A percentile compares a stretch with the other conserved stretches of the same genome.
Conservation (phyloP, 2,113 vertebrate species). For the Gulo gulo region DNA sequence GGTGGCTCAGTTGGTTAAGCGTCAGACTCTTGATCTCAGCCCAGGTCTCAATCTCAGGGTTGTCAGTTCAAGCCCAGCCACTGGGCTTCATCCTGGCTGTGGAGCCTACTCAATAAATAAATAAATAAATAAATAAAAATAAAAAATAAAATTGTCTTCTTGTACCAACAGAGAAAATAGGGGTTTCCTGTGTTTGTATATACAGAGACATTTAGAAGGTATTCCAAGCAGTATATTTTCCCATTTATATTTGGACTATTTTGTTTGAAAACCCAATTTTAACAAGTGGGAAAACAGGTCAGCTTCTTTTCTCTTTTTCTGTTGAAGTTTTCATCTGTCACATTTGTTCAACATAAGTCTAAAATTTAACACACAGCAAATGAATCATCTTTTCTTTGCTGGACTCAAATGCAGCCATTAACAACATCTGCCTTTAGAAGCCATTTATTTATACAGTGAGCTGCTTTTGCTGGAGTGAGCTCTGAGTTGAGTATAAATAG, state of each 20-base stretch:
- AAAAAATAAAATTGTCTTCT: neutral
- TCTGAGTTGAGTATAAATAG: neutral
- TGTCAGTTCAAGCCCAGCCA: too few species aligned
- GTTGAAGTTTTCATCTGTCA: neutral
- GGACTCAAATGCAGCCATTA: neutral
- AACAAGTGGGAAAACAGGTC: neutral
- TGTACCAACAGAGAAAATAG: neutral
- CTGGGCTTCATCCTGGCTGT: too few species aligned
- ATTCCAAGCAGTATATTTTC: neutral
- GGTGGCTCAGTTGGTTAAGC: too few species aligned
- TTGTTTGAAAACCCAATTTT: neutral
- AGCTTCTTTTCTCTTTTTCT: conserved; percentile 1
- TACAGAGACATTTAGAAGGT: neutral
- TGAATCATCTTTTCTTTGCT: neutral
- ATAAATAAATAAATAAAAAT: too few species aligned
- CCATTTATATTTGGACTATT: neutral
- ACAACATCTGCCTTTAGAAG: neutral
- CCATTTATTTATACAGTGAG: neutral
- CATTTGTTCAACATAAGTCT: conserved; percentile 16
- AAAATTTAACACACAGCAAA: neutral
- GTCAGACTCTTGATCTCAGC: too few species aligned
- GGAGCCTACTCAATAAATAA: too few species aligned
- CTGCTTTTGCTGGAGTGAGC: neutral
- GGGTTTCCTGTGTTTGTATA: neutral
- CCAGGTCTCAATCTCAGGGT: too few species aligned